Conservation (phyloP, 2,888 invertebrate species). For the Dryococelus australis region DNA sequence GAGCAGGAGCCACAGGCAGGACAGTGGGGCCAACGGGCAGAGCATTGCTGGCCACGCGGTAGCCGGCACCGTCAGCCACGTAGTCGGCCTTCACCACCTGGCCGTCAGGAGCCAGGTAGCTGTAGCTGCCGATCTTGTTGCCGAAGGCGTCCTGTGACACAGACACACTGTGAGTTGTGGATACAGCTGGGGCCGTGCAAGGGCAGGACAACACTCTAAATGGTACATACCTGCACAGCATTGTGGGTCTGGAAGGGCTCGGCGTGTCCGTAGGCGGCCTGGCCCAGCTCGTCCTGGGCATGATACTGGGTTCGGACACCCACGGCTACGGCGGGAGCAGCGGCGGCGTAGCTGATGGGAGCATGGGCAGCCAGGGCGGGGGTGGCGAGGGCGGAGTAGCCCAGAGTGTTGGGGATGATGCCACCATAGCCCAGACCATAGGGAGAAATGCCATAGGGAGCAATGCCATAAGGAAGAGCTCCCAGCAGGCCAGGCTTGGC, state of each 20-base stretch:
- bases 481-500: slow-evolving; percentile 50
- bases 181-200: too few relatives aligned
- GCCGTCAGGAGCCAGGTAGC: slow-evolving; percentile 60
- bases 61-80: slow-evolving; percentile 57
- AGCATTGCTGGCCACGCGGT: slow-evolving; percentile 54
- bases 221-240: slow-evolving; percentile 42
- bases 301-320: slow-evolving; percentile 45
- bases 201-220: too few relatives aligned
- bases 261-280: slow-evolving; percentile 50
- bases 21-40: slow-evolving; percentile 49
- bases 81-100: slow-evolving; percentile 58
- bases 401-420: slow-evolving; percentile 26
- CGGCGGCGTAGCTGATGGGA: slow-evolving; percentile 33
- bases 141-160: slow-evolving; percentile 52
- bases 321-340: slow-evolving; percentile 29
- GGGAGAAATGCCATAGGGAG: slow-evolving; percentile 28
- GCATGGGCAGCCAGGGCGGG: slow-evolving; percentile 27
- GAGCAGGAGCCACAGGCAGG: slow-evolving; percentile 32
- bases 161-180: neutral
- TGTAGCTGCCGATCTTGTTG: slow-evolving; percentile 59
- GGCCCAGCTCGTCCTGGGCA: slow-evolving; percentile 52
- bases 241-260: slow-evolving; percentile 49
- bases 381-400: slow-evolving; percentile 42
- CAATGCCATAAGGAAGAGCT: slow-evolving; percentile 33
- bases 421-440: slow-evolving; percentile 25